Evolutionary conservation across 2,113 vertebrate species (phyloP).

Genomic region (Casuarius casuarius): DNA sequence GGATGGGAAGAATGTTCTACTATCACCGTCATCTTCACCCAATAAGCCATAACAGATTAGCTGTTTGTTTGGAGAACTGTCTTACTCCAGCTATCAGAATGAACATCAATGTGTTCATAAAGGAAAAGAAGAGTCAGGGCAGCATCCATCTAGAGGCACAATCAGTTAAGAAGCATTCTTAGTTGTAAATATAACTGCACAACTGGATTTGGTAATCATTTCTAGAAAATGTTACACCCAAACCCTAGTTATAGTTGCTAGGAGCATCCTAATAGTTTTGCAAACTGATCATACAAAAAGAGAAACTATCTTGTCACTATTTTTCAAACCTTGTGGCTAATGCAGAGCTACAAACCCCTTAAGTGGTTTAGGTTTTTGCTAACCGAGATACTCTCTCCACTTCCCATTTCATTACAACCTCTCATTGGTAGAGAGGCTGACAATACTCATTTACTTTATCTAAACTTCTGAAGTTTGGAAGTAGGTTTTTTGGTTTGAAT

Average conservation of each 20-base stretch:
- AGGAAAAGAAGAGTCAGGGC: neutral
- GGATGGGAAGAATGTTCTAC: too few species aligned
- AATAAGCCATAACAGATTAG: neutral
- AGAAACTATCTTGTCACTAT: neutral
- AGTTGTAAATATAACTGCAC: rapidly evolving
- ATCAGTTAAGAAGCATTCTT: neutral
- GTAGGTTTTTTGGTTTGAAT: neutral
- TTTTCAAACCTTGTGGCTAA: neutral
- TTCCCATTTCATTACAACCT: neutral
- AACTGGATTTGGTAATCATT: neutral
- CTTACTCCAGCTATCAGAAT: neutral
- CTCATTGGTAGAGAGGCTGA: neutral
- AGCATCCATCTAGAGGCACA: neutral
- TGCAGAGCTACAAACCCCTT: neutral
- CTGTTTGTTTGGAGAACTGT: too few species aligned
- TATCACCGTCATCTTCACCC: neutral
- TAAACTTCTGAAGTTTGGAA: neutral
- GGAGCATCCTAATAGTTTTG: neutral
- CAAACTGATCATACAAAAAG: neutral
- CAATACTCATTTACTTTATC: neutral
- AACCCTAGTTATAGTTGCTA: neutral
- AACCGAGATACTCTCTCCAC: neutral
- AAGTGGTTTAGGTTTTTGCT: neutral
- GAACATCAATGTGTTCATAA: neutral
- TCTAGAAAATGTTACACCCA: neutral